Percentiles rank a stretch among this genome's conserved stretches.
These are phyloP conservation scores for Hydrotaea diabolus DNA, from an alignment of 2,888 invertebrate genomes.

Conservation along the genomic window DNA sequence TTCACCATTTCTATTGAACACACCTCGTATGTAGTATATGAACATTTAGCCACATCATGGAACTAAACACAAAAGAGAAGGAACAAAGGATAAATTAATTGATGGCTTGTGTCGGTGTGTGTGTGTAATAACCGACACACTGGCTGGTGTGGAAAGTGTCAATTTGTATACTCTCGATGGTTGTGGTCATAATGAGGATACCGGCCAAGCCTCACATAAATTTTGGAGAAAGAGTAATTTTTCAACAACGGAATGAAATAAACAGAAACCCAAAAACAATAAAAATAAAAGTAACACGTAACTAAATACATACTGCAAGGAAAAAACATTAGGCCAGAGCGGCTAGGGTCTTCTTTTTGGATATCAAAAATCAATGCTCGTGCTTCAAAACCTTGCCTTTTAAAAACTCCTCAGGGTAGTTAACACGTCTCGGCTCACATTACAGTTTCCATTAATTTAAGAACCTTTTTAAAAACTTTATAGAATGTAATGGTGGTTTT, in stretches of 20 bases:
- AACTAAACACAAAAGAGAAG: slow-evolving; percentile 8
- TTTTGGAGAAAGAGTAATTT: slow-evolving; percentile 28
- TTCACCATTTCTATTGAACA: too few relatives aligned
- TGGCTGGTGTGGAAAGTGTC: slow-evolving; percentile 10
- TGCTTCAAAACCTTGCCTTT: too few relatives aligned
- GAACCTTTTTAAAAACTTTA: too few relatives aligned
- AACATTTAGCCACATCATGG: neutral
- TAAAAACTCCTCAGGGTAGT: too few relatives aligned
- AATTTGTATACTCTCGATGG: slow-evolving; percentile 9
- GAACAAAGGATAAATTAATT: slow-evolving; percentile 39
- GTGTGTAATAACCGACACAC: neutral
- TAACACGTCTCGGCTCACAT: too few relatives aligned
- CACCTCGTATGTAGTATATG: slow-evolving; percentile 13
- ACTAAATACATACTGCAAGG: neutral
- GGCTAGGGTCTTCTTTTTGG: too few relatives aligned
- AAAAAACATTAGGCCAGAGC: too few relatives aligned
- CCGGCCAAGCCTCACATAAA: slow-evolving; percentile 16
- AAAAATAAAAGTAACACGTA: slow-evolving; percentile 16
- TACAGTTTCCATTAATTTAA: too few relatives aligned
- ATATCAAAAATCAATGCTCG: too few relatives aligned
- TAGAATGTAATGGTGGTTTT: too few relatives aligned
- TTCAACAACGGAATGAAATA: slow-evolving; percentile 17
- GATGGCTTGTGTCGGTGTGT: slow-evolving; percentile 28
- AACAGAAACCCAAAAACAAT: neutral
- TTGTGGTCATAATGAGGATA: slow-evolving; percentile 21